phyloP scores from a whole-genome alignment of 1,140 invertebrate genomes.

The Orchesella cincta region DNA sequence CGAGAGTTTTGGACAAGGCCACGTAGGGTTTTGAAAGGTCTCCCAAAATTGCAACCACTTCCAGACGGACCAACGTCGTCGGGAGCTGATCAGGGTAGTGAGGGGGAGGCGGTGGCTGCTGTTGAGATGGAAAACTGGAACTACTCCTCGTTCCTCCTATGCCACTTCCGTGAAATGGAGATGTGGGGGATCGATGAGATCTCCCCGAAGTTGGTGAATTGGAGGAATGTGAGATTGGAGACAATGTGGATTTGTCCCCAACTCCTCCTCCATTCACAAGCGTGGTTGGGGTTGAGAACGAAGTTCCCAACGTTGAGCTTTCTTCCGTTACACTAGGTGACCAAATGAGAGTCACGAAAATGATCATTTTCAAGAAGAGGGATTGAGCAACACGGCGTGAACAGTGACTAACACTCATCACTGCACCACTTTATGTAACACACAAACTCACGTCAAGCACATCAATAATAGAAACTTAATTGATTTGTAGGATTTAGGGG shows the following conservation, averaged over 20 bases:
- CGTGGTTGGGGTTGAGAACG: no score
- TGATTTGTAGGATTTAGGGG: no score
- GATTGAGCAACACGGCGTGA: background rate
- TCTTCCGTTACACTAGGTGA: background rate
- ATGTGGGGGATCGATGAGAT: background rate
- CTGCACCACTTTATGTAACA: background rate
- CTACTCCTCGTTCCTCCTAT: background rate
- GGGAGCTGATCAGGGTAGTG: background rate
- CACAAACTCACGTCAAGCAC: background rate
- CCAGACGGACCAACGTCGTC: constrained; percentile 23
- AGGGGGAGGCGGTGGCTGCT: constrained; percentile 4
- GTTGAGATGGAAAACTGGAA: constrained; percentile 7
- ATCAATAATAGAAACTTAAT: background rate
- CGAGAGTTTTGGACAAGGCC: constrained; percentile 36
- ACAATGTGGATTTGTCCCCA: no score
- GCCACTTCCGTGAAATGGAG: constrained; percentile 3
- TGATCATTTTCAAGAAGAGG: background rate
- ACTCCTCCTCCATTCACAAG: no score
- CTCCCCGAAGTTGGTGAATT: background rate
- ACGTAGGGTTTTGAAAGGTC: constrained; percentile 41
- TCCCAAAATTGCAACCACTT: constrained; percentile 39
- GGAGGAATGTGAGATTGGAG: no score
- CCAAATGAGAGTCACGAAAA: constrained; percentile 1
- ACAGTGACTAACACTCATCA: background rate
- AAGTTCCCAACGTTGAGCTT: no score